Conservation (phyloP, 2,797 vertebrate genomes). For the Spinus olivaceus region DNA sequence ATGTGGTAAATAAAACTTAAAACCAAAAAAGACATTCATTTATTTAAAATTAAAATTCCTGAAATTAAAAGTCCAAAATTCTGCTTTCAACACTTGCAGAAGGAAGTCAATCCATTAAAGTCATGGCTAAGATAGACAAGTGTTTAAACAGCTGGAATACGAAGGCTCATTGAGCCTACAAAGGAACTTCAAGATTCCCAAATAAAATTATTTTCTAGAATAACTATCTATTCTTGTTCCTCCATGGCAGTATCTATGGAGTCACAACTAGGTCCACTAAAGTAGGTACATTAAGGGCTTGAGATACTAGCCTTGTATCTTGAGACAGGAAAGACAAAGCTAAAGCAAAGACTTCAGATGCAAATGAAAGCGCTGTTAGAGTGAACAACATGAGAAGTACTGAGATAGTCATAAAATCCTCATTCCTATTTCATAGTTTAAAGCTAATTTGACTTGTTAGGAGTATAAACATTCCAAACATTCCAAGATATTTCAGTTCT, state of each 20-base stretch:
- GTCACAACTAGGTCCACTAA: not conserved
- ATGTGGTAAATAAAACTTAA: fast-evolving
- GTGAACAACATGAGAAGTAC: not conserved
- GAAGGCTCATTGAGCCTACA: not conserved
- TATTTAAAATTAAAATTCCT: not conserved
- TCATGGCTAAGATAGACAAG: not conserved
- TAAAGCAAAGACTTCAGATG: not conserved
- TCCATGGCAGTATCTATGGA: not conserved
- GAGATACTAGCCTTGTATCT: not conserved
- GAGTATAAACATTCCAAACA: not conserved
- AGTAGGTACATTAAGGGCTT: not conserved
- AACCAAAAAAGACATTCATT: not conserved
- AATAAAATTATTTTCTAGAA: not conserved
- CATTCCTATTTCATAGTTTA: not conserved
- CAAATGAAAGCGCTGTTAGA: not conserved
- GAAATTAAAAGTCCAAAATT: not conserved
- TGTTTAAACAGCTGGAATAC: not conserved
- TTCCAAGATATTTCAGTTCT: not conserved
- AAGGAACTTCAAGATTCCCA: not conserved
- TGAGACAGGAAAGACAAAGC: not conserved
- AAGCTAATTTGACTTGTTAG: not conserved
- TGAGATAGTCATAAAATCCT: not conserved
- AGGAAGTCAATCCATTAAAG: not conserved
- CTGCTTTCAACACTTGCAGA: not conserved
- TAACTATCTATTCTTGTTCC: not conserved